Evolutionary conservation across 2,113 vertebrate species (phyloP).

Genomic region (Nothoprocta pentlandii): DNA sequence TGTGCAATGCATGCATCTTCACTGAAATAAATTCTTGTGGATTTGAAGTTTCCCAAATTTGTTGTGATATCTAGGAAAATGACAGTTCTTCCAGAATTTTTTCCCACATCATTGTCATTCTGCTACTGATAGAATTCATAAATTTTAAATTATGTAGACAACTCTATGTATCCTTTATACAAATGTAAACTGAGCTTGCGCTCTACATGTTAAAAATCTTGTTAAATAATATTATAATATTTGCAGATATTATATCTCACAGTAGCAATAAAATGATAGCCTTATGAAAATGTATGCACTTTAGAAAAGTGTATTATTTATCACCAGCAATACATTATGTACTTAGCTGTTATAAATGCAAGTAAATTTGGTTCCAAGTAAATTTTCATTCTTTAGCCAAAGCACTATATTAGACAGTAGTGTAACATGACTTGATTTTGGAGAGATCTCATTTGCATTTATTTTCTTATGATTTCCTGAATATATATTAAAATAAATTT

Average conservation of each 20-base stretch:
- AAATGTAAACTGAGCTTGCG: neutral
- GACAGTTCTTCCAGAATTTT: neutral
- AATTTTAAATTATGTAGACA: neutral
- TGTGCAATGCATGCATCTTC: neutral
- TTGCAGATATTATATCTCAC: neutral
- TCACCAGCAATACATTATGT: neutral
- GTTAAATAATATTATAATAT: neutral
- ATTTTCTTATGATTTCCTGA: neutral
- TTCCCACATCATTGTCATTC: neutral
- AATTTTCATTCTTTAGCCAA: neutral
- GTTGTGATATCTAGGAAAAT: neutral
- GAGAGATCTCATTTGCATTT: neutral
- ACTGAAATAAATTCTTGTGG: neutral
- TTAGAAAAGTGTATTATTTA: neutral
- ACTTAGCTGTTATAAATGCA: neutral
- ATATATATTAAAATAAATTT: neutral
- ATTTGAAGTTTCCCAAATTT: neutral
- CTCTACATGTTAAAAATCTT: neutral
- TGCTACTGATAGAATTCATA: neutral
- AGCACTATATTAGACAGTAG: neutral
- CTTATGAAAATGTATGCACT: neutral
- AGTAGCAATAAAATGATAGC: neutral
- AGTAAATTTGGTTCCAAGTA: neutral
- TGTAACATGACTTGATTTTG: neutral
- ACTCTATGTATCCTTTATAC: neutral